Base-by-base conservation (phyloP, 2,888 invertebrate genomes). In the Neelides folsomi region DNA sequence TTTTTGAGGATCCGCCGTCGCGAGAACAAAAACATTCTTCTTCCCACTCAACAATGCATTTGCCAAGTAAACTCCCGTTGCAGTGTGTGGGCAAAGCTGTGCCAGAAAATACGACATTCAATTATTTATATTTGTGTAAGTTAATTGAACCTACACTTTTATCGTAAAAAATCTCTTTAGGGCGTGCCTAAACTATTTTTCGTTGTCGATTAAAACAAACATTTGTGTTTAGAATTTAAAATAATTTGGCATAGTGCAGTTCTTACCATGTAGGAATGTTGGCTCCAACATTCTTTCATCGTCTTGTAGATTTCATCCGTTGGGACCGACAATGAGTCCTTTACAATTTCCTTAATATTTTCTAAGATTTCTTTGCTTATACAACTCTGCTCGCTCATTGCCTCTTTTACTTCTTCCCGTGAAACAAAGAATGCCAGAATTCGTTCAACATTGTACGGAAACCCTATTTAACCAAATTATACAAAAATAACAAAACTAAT, bases 391-490 rank as follows among this genome's bases (percentile, higher is more conserved):
- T 42, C 57, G 48, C 70, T 69, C 53, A 68, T 67, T 37, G 66
- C 64, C n/a, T 52, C 48, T 67, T 69, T 67, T 7, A 71, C 51
- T 18, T 58, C 47, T 3, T 52, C 52, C 1, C 47, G 53, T 71
- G 58, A 13, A 68, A 66, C 35, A 68, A 64, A 27, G 73, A 47
- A 55, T 69, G 27, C 68, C 53, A 73, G 65, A 9, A 73, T 54
- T 38, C 73, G 60, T 60, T 73, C 72, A 56, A 72, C 63, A 58
- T 73, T 73, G 62, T 71, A 73, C 1, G 73, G 71, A 38, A 27
- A 27, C 27, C 27, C 27, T 27, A 27, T n/a, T n/a, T n/a, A n/a
- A n/a, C n/a, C n/a, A n/a, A n/a, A n/a, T n/a, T n/a, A n/a, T n/a
- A n/a, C n/a, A n/a, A n/a, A n/a, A n/a, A n/a, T n/a, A n/a, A n/a